Evolutionary conservation across 1,140 invertebrate genomes (phyloP).

Genomic region (Melipona quadrifasciata): DNA sequence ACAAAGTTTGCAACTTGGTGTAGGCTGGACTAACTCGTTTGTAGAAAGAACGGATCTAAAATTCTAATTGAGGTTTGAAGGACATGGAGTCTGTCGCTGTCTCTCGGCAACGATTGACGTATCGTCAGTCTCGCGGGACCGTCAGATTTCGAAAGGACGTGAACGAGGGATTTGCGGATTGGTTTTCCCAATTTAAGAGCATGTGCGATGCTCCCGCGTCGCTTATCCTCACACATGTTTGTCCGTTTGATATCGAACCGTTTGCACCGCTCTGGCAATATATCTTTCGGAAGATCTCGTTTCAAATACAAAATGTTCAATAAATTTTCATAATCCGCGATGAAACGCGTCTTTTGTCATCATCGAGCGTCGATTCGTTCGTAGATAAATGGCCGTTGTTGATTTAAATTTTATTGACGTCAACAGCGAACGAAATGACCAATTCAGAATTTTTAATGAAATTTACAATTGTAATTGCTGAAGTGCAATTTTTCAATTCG

Average conservation of each 20-base stretch:
- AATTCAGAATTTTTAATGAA: not conserved
- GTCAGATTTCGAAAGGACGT: slow-evolving; percentile 10
- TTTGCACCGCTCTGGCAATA: not conserved
- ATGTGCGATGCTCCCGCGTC: not conserved
- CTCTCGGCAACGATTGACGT: not conserved
- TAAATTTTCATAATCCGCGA: too few relatives aligned
- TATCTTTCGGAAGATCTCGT: too few relatives aligned
- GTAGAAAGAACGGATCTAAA: not conserved
- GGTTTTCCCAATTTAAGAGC: slow-evolving; percentile 3
- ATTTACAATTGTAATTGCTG: not conserved
- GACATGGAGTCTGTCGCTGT: not conserved
- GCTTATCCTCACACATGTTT: not conserved
- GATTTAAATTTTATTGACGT: not conserved
- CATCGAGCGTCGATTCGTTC: too few relatives aligned
- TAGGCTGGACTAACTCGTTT: not conserved
- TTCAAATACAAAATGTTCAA: too few relatives aligned
- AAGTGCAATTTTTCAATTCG: too few relatives aligned
- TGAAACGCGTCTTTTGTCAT: too few relatives aligned
- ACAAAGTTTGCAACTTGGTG: not conserved
- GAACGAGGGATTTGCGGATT: slow-evolving; percentile 2
- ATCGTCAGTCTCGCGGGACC: not conserved
- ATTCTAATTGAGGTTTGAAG: not conserved
- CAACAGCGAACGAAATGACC: not conserved
- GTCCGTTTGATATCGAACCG: too few relatives aligned
- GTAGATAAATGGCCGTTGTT: not conserved